Conservation (phyloP, 2,888 invertebrate species). For the Athetis lepigone region DNA sequence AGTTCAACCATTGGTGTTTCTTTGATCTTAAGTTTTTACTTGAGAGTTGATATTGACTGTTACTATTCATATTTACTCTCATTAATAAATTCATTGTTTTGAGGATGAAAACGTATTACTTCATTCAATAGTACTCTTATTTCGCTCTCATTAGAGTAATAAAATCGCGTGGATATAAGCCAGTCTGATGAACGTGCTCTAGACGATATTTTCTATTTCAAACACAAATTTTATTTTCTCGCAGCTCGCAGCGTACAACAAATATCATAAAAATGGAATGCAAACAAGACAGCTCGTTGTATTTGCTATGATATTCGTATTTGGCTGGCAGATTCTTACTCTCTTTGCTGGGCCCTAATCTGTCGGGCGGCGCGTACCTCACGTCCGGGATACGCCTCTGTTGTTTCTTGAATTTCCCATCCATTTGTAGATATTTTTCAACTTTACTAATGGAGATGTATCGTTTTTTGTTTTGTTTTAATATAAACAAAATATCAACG, state of each 20-base stretch:
- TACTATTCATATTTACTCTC: not conserved
- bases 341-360: conserved; percentile 85
- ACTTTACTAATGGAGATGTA: conserved; percentile 27
- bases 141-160: conserved; percentile 25
- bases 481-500: not conserved
- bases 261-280: conserved; percentile 87
- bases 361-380: conserved; percentile 78
- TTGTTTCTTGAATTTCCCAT: conserved; percentile 84
- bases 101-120: not conserved
- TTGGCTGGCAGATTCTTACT: conserved; percentile 82
- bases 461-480: conserved; percentile 2
- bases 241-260: conserved; percentile 70
- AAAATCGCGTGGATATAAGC: conserved; percentile 52
- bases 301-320: conserved; percentile 83
- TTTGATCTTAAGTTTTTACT: conserved; percentile 56
- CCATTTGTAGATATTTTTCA: conserved; percentile 54
- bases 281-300: conserved; percentile 82
- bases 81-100: not conserved
- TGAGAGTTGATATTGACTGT: conserved; percentile 24
- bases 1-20: conserved; percentile 40
- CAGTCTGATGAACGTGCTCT: conserved; percentile 75
- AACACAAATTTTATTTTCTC: conserved; percentile 79
- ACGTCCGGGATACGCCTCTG: conserved; percentile 81
- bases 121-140: not conserved
- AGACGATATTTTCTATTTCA: conserved; percentile 71